Evolutionary conservation across 2,888 invertebrate species (phyloP), one percentile per base, ranked within the genome.

Genomic region (Loripinus fragilis): DNA sequence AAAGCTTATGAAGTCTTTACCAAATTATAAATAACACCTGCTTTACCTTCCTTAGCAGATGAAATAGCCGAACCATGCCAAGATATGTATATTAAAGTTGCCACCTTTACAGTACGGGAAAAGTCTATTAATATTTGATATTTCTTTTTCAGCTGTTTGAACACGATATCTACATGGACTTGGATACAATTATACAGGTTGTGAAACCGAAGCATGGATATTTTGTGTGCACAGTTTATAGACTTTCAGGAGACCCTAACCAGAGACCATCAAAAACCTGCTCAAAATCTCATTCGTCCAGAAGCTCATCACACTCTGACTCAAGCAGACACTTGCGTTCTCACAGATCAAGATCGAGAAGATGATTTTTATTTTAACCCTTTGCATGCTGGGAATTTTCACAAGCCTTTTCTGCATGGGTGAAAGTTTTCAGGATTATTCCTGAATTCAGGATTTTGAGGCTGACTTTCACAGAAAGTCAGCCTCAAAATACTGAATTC

Each of bases 171-270:
- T 42, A 74, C 33, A 68, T 90, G 28, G 90, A 91, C 76, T 45
- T 88, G 60, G 91, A 91, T 78, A 90, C 89, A 8, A 86, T 91
- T 5, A 76, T 90, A n/a, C 86, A 90, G 45, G 84, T 87, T 8
- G 83, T 87, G 10, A 90, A 90, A 65, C 83, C 86, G 0, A 80
- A 78, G 28, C 78, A 80, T 35, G 82, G 88, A 3, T 82, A 81
- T 41, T 90, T 87, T 76, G 70, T 78, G 5, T 90, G 90, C 68
- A 82, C 83, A 30, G 74, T 91, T 42, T 90, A 90, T 64, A 85
- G 86, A 77, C 83, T 91, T 0, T 52, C 72, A n/a, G 83, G 83
- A 28, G 83, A 83, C 50, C 45, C 60, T 38, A 35, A 71, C 28
- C 67, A 41, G 42, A 38, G n/a, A 15, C 67, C 23, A 1, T 20